Conservation (phyloP, 64 coral and sea anemone genomes). For the Montipora cactus region DNA sequence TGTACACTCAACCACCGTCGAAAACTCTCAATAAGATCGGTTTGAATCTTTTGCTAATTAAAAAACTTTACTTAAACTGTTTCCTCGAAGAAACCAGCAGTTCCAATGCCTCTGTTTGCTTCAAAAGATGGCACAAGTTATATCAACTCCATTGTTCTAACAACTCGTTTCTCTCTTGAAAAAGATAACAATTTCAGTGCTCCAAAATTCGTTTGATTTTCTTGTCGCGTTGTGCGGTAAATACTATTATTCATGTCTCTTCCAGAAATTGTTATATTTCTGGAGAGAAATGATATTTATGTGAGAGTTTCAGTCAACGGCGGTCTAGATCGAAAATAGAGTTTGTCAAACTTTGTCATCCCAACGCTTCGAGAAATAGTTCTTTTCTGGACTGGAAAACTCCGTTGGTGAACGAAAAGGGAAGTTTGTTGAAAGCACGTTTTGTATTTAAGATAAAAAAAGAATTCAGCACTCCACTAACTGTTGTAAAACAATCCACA, state of each 20-base stretch:
- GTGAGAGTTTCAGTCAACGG: too few relatives aligned
- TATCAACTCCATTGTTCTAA: not conserved
- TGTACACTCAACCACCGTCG: not conserved
- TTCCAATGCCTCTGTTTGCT: not conserved
- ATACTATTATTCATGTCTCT: too few relatives aligned
- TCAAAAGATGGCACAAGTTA: not conserved
- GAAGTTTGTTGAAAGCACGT: not conserved
- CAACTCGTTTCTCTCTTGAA: not conserved
- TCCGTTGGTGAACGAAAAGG: not conserved
- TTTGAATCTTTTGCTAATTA: too few relatives aligned
- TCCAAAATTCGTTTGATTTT: not conserved
- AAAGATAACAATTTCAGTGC: not conserved
- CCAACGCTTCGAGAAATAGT: too few relatives aligned
- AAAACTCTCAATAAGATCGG: not conserved
- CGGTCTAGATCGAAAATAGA: too few relatives aligned
- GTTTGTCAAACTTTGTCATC: too few relatives aligned
- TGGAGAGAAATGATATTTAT: too few relatives aligned
- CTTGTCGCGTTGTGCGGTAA: not conserved
- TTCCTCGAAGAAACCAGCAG: not conserved
- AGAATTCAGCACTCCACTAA: not conserved
- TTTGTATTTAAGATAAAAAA: not conserved
- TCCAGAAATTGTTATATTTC: too few relatives aligned
- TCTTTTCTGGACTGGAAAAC: not conserved
- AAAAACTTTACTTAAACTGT: too few relatives aligned
- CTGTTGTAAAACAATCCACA: slow-evolving; percentile 27